These are phyloP conservation scores for Hermodice carunculata DNA, from an alignment of 2,888 invertebrate genomes.

Conservation along the genomic window DNA sequence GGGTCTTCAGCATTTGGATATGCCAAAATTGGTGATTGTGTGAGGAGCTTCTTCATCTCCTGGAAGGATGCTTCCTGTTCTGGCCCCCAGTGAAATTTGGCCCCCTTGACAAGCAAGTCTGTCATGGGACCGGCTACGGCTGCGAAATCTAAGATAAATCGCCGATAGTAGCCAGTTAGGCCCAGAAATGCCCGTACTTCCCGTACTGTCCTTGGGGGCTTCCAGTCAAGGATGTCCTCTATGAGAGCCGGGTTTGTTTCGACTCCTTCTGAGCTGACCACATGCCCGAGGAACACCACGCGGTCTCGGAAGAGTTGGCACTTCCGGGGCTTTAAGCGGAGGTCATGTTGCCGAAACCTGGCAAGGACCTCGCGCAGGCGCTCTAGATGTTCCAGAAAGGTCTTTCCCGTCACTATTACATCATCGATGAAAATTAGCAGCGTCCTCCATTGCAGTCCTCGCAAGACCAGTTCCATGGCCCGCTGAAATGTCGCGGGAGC, in stretches of 20 bases:
- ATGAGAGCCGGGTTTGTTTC: constrained; percentile 2
- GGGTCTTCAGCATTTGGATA: constrained; percentile 3
- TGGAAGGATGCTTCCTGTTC: constrained; percentile 16
- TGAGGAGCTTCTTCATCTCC: constrained; percentile 18
- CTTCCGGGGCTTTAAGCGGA: constrained; percentile 43
- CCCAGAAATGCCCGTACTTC: constrained; percentile 3
- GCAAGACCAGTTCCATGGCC: constrained; percentile 36
- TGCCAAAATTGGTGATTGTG: constrained; percentile 22
- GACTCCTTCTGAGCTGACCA: constrained; percentile 4
- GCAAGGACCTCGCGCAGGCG: constrained; percentile 37
- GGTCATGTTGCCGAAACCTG: constrained; percentile 30
- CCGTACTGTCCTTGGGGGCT: background rate
- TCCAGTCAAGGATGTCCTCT: background rate
- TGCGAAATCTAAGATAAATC: constrained; percentile 10
- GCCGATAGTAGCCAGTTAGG: constrained; percentile 1
- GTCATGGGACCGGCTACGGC: background rate
- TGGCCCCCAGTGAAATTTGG: background rate
- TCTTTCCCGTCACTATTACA: constrained; percentile 33
- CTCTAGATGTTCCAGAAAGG: constrained; percentile 24
- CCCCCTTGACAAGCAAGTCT: too few species aligned
- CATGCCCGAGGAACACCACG: constrained; percentile 9
- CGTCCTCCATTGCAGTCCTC: constrained; percentile 28
- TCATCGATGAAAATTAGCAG: constrained; percentile 40
- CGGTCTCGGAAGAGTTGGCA: constrained; percentile 22
- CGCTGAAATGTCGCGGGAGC: constrained; percentile 39